These are phyloP conservation scores for Drosophila triauraria DNA, from an alignment of 1,140 invertebrate genomes.

Conservation along the genomic window DNA sequence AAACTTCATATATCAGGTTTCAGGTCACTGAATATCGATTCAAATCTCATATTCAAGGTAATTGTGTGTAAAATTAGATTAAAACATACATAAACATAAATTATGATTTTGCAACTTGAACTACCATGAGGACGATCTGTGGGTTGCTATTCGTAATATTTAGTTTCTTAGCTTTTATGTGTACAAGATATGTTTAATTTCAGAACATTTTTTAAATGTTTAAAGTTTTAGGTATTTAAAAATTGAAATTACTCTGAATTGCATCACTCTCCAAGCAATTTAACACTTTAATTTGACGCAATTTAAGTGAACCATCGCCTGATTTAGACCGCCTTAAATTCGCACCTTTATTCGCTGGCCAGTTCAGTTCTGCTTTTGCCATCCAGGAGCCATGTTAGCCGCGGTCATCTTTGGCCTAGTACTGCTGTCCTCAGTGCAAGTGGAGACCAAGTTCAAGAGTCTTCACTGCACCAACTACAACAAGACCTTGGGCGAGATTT, in stretches of 20 bases:
- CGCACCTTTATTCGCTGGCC: neutral
- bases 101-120: neutral
- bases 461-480: conserved; percentile 32
- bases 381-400: conserved; percentile 2
- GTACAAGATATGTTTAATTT: no score
- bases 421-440: conserved; percentile 9
- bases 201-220: no score
- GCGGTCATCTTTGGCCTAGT: conserved; percentile 10
- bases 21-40: conserved; percentile 1
- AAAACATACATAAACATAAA: no score
- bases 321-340: neutral
- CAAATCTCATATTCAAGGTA: neutral
- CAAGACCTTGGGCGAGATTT: conserved; percentile 15
- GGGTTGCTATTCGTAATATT: neutral
- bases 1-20: neutral
- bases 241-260: neutral
- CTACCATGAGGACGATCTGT: no score
- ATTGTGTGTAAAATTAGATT: neutral
- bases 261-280: neutral
- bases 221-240: neutral
- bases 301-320: conserved; percentile 9
- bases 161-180: neutral
- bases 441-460: conserved; percentile 43
- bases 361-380: conserved; percentile 6
- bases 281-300: conserved; percentile 17